A percentile compares a stretch with the other conserved stretches of the same genome.
Conservation (phyloP, 2,888 invertebrate species). For the Argyresthia goedartella region DNA sequence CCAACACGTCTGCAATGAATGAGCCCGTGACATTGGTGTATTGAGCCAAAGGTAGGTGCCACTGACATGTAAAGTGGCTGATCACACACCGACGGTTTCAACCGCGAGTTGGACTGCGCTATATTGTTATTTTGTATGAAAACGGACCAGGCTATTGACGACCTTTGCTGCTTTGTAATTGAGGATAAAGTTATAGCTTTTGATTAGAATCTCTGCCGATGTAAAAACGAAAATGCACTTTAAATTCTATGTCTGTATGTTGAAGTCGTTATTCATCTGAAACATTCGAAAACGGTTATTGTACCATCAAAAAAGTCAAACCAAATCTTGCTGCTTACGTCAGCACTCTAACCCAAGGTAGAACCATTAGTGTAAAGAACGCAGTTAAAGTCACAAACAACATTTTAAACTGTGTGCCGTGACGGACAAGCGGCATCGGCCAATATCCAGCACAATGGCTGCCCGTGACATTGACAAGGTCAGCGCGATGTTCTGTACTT, state of each 20-base stretch:
- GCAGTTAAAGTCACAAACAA: not conserved
- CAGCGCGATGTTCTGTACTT: slow-evolving; percentile 6
- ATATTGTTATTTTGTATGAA: not conserved
- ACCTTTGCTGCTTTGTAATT: no score
- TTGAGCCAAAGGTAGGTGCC: not conserved
- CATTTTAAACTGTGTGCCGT: not conserved
- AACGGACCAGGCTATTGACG: no score
- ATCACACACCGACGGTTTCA: not conserved
- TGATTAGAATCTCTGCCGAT: no score
- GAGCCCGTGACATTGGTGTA: slow-evolving; percentile 37
- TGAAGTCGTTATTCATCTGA: no score
- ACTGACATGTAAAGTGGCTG: not conserved
- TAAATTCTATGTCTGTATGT: no score
- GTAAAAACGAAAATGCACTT: no score
- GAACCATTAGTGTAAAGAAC: not conserved
- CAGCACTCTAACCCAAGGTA: not conserved
- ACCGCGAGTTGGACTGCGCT: not conserved
- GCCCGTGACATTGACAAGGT: slow-evolving; percentile 51
- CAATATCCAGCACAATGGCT: slow-evolving; percentile 17
- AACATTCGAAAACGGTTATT: no score
- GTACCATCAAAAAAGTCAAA: no score
- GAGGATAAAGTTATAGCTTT: no score
- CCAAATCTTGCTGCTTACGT: no score
- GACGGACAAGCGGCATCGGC: not conserved
- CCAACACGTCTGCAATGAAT: slow-evolving; percentile 25